Base-by-base conservation (phyloP, 2,888 invertebrate genomes). In the Chironomus tentans region DNA sequence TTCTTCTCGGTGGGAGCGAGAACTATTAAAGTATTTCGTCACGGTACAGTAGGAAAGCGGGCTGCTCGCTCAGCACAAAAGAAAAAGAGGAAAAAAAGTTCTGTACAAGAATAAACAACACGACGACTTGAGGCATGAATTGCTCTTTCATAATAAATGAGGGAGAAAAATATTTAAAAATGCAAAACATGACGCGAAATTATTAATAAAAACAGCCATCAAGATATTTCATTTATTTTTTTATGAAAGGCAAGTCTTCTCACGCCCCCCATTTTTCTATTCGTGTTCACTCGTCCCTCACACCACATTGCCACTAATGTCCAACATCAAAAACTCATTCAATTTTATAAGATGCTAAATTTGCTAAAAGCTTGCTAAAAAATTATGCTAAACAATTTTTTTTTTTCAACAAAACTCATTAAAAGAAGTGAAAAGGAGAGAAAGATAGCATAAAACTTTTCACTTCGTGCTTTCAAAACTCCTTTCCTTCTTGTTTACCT, bases 311-410 rank as follows among this genome's bases (percentile, higher is more conserved):
- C 56, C 56, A 56, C 56, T 18, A 56, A 56, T 56, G 15, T 56
- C 15, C 15, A 56, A 56, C 56, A 56, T 15, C 56, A 56, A 56
- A 56, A 18, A 56, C 18, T 56, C 56, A 56, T 56, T 56, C 56
- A 56, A 56, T 56, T 56, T 56, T 18, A 56, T 56, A 56, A 56
- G 56, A 56, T 56, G 56, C 56, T 56, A 56, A 56, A 56, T 56
- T 65, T 65, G 24, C 65, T 65, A 65, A 65, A 65, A 65, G 65
- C 65, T 65, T 24, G 65, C 65, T 56, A 56, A 65, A 15, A 38
- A 65, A 65, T 65, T 65, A 65, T 65, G 65, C 24, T 65, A 65
- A 65, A 65, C 65, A 65, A 22, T 65, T 21, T 21, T 38, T 38
- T 28, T 38, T 38, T 15, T 21, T 13, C 12, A 65, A 65, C 65